phyloP scores from a whole-genome alignment of 2,888 invertebrate genomes.

The Ganaspis brasiliensis region DNA sequence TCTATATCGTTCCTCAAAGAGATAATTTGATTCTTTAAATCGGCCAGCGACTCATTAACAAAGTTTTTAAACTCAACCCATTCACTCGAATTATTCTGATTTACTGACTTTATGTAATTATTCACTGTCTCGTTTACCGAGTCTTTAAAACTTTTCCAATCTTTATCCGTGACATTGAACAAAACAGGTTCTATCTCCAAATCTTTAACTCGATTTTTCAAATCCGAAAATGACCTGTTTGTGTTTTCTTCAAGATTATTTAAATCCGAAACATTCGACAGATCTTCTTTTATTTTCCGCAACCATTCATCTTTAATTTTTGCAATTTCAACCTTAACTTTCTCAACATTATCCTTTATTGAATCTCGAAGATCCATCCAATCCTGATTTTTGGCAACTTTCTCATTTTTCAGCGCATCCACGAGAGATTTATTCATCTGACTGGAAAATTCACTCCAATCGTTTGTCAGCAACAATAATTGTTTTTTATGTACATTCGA shows the following conservation, averaged over 20 bases:
- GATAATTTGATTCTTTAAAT: conserved; percentile 44
- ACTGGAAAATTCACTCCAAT: conserved; percentile 57
- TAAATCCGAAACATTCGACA: background rate
- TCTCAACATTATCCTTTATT: conserved; percentile 60
- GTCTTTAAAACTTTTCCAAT: conserved; percentile 58
- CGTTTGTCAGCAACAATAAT: conserved; percentile 47
- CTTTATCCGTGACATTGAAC: conserved; percentile 50
- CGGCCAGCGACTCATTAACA: background rate
- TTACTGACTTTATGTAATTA: conserved; percentile 46
- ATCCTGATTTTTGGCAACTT: background rate
- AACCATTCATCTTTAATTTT: conserved; percentile 58
- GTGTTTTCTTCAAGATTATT: conserved; percentile 22
- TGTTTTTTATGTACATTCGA: conserved; percentile 45
- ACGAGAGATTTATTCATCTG: conserved; percentile 55
- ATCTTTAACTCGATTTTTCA: conserved; percentile 39
- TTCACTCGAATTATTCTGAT: conserved; percentile 49
- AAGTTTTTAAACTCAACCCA: conserved; percentile 54
- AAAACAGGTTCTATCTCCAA: conserved; percentile 44
- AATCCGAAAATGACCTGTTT: conserved; percentile 44
- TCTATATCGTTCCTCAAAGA: background rate
- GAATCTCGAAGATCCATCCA: conserved; percentile 30
- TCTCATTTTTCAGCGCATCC: conserved; percentile 47
- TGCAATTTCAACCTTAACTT: conserved; percentile 59
- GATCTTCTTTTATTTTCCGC: conserved; percentile 36
- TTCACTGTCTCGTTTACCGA: conserved; percentile 50